A percentile compares a stretch with the other conserved stretches of the same genome.
Conservation (phyloP, 2,113 vertebrate species). For the Rissa tridactyla region DNA sequence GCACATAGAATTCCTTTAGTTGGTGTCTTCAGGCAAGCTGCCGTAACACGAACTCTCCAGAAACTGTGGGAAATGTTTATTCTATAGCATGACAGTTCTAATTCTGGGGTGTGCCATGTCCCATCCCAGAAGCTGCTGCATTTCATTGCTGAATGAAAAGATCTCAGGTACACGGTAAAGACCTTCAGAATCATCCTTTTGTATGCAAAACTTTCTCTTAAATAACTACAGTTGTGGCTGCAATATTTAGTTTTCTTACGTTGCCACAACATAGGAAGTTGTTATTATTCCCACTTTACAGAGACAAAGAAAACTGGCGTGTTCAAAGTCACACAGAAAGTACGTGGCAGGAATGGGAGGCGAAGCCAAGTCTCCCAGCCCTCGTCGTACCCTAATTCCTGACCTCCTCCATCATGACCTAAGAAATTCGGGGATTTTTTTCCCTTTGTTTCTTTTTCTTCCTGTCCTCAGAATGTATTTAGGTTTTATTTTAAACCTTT, state of each 20-base stretch:
- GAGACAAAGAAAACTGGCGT: background rate
- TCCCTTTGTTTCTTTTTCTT: conserved; percentile 40
- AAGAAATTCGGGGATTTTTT: background rate
- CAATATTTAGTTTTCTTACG: background rate
- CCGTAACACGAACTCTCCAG: background rate
- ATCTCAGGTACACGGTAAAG: background rate
- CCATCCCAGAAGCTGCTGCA: background rate
- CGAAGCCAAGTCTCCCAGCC: background rate
- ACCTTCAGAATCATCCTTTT: background rate
- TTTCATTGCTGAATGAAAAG: background rate
- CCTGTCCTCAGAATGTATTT: conserved; percentile 31
- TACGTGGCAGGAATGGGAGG: background rate
- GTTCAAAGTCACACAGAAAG: background rate
- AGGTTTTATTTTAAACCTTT: background rate
- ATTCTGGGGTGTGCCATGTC: background rate
- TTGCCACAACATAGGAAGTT: background rate
- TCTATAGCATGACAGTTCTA: accelerated
- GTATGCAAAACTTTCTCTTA: background rate
- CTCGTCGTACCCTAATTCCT: background rate
- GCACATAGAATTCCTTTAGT: background rate
- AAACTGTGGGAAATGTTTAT: background rate
- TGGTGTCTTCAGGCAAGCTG: background rate
- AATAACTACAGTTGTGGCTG: background rate
- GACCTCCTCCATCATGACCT: background rate
- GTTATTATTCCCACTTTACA: background rate